phyloP scores from a whole-genome alignment of 2,888 invertebrate species.

The Nomada fucata region DNA sequence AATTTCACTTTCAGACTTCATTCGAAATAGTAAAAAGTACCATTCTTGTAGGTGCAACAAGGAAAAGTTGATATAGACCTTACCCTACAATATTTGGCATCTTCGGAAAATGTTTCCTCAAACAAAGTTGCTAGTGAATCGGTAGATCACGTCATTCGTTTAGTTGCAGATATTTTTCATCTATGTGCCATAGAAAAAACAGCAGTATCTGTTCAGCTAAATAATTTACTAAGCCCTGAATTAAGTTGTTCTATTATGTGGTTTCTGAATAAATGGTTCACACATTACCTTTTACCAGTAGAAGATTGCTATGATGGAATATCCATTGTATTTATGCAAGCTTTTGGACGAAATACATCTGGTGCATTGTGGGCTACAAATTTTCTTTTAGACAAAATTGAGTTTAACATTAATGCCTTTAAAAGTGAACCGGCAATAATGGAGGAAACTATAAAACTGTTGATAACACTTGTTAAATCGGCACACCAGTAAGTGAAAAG shows the following conservation, averaged over 20 bases:
- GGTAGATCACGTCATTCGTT: constrained; percentile 84
- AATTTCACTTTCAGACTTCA: not conserved
- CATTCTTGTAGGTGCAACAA: constrained; percentile 68
- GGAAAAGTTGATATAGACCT: constrained; percentile 83
- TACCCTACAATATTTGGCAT: constrained; percentile 85
- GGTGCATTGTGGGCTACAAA: constrained; percentile 87
- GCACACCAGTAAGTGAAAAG: constrained; percentile 84
- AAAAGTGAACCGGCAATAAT: constrained; percentile 87
- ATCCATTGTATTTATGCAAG: constrained; percentile 86
- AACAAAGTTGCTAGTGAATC: constrained; percentile 75
- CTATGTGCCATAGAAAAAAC: constrained; percentile 91
- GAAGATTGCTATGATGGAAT: constrained; percentile 85
- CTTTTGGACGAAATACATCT: constrained; percentile 89
- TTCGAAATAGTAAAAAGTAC: not conserved
- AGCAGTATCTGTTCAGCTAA: constrained; percentile 89
- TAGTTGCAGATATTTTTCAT: constrained; percentile 90
- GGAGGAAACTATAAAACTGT: constrained; percentile 87
- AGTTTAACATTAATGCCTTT: constrained; percentile 87
- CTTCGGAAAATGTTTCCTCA: constrained; percentile 82
- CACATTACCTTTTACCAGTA: constrained; percentile 88
- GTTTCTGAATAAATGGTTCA: constrained; percentile 92
- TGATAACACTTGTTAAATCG: constrained; percentile 86
- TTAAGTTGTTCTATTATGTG: constrained; percentile 91
- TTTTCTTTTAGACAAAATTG: constrained; percentile 88
- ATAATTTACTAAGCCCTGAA: constrained; percentile 90